Conservation (phyloP, 2,797 vertebrate species). For the Lagorchestes hirsutus region DNA sequence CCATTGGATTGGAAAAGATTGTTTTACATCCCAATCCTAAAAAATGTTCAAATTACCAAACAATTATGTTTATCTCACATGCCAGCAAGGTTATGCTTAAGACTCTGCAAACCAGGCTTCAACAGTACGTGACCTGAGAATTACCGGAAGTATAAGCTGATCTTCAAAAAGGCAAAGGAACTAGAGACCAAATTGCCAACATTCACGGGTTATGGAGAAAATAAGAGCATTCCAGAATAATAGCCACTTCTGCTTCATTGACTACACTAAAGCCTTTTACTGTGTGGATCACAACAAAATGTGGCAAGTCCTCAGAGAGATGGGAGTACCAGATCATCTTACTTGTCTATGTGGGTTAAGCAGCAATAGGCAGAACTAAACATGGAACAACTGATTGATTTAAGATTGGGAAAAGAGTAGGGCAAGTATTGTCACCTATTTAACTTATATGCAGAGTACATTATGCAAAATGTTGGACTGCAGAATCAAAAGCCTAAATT, state of each 20-base stretch:
- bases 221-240: background rate
- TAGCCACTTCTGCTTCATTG: background rate
- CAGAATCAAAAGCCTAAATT: background rate
- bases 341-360: background rate
- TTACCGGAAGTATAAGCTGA: background rate
- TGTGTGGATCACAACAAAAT: background rate
- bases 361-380: background rate
- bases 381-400: background rate
- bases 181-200: background rate
- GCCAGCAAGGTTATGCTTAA: background rate
- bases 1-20: background rate
- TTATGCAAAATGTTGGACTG: background rate
- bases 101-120: background rate
- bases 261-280: background rate
- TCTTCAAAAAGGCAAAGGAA: background rate
- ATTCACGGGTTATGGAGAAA: background rate
- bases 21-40: background rate
- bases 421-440: background rate
- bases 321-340: background rate
- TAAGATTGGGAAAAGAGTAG: background rate
- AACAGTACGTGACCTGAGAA: background rate
- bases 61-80: background rate
- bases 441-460: background rate
- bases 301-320: background rate
- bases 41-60: background rate